A percentile compares a stretch with the other conserved stretches of the same genome.
Conservation (phyloP, 2,888 invertebrate genomes). For the Galerucella calmariensis region DNA sequence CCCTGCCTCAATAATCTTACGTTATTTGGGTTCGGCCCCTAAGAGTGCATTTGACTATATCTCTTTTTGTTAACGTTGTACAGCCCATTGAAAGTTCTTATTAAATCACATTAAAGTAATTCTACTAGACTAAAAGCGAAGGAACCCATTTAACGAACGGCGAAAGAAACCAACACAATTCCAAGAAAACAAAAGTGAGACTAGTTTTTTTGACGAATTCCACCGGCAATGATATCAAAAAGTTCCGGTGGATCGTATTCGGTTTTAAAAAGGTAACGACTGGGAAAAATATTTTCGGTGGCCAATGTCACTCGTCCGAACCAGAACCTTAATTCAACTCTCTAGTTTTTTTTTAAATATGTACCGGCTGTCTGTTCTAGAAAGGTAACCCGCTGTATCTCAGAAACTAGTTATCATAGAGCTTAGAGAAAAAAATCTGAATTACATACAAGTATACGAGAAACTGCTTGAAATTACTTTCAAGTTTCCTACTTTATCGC, state of each 20-base stretch:
- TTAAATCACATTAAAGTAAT: background rate
- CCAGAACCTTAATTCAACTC: background rate
- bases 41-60: no score
- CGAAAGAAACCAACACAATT: slow-evolving; percentile 4
- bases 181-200: slow-evolving; percentile 20
- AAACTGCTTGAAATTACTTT: no score
- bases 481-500: no score
- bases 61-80: no score
- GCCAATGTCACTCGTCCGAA: background rate
- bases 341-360: background rate
- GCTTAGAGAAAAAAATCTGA: no score
- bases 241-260: background rate
- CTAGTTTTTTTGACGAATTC: slow-evolving; percentile 16
- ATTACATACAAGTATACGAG: no score
- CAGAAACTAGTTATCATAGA: no score
- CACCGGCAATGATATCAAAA: background rate
- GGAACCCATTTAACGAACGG: background rate
- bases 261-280: background rate
- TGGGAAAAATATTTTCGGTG: background rate
- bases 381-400: no score
- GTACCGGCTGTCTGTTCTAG: no score
- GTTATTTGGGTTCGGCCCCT: no score
- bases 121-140: background rate
- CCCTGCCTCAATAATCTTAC: no score
- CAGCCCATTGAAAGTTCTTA: no score